Evolutionary conservation across 2,888 invertebrate species (phyloP).

Genomic region (Dynastes maya): DNA sequence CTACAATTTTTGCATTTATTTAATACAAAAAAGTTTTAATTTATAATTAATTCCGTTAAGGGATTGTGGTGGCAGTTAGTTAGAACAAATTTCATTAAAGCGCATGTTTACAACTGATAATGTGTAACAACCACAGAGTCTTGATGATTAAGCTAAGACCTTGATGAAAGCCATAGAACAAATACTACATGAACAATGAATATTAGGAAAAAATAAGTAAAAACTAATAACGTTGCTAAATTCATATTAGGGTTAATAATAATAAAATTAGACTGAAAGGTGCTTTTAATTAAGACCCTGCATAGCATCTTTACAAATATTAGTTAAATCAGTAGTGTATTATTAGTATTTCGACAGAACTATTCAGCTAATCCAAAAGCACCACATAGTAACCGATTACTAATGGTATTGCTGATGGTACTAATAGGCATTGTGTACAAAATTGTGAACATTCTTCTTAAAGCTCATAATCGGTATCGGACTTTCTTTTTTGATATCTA

Average conservation of each 20-base stretch:
- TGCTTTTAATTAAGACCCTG: background rate
- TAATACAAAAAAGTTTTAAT: slow-evolving; percentile 29
- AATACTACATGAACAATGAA: no score
- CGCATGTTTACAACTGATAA: background rate
- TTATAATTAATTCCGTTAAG: slow-evolving; percentile 17
- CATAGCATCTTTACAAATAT: background rate
- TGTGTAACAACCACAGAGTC: slow-evolving; percentile 2
- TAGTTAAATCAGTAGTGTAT: background rate
- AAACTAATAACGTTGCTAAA: no score
- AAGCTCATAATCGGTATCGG: no score
- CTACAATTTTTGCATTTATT: slow-evolving; percentile 26
- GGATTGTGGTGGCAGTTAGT: slow-evolving; percentile 13
- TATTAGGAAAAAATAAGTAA: no score
- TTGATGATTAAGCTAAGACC: background rate
- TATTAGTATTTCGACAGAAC: background rate
- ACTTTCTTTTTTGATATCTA: no score
- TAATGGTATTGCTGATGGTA: no score
- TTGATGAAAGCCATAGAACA: no score
- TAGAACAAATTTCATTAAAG: slow-evolving; percentile 1
- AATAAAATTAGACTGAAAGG: background rate
- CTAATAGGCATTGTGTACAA: no score
- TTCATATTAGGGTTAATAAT: no score
- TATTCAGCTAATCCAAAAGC: no score
- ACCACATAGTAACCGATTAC: no score
- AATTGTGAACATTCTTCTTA: no score